Conservation (phyloP, 2,888 invertebrate species). For the Netelia virgata region DNA sequence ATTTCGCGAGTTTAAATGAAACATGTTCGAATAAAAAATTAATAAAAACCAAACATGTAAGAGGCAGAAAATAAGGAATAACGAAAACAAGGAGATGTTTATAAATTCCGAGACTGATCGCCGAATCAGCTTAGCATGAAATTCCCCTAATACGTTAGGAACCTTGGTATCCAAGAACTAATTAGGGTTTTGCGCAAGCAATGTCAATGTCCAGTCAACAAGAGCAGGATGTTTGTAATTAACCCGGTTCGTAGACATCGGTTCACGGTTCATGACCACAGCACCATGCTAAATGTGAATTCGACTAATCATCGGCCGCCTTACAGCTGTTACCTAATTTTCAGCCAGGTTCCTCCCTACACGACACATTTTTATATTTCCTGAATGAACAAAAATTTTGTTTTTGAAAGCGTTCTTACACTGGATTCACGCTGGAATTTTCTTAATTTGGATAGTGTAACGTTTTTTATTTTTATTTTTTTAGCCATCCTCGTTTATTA, state of each 20-base stretch:
- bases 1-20: too few relatives aligned
- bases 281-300: slow-evolving; percentile 75
- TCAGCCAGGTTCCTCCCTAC: slow-evolving; percentile 15
- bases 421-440: too few relatives aligned
- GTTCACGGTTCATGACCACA: slow-evolving; percentile 51
- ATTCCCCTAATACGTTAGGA: not conserved
- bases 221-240: slow-evolving; percentile 60
- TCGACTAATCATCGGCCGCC: slow-evolving; percentile 74
- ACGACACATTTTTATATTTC: not conserved
- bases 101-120: too few relatives aligned
- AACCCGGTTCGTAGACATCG: slow-evolving; percentile 14
- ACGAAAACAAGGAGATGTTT: too few relatives aligned
- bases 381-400: too few relatives aligned
- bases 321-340: slow-evolving; percentile 73
- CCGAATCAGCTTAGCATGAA: not conserved
- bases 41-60: not conserved
- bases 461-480: too few relatives aligned
- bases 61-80: not conserved
- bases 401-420: too few relatives aligned
- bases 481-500: too few relatives aligned
- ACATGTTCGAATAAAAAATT: too few relatives aligned
- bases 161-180: not conserved
- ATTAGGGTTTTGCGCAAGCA: slow-evolving; percentile 39
- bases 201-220: slow-evolving; percentile 44
- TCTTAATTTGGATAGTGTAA: too few relatives aligned